phyloP scores from a whole-genome alignment of 1,140 invertebrate species.

The Aethina tumida region DNA sequence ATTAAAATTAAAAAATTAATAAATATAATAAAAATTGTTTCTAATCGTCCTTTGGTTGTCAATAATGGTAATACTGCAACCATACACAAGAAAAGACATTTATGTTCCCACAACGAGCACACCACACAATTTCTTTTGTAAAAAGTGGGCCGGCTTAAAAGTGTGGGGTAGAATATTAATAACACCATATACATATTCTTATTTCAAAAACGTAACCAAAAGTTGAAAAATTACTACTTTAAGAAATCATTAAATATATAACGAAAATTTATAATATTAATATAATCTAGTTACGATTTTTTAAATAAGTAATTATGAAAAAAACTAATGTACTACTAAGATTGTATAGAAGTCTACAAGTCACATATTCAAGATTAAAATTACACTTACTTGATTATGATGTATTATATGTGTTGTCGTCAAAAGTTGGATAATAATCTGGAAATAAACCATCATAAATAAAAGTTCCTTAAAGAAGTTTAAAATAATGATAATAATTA shows the following conservation, averaged over 20 bases:
- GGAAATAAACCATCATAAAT: slow-evolving; percentile 15
- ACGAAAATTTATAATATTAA: neutral
- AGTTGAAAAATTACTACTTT: neutral
- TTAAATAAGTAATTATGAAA: too few relatives aligned
- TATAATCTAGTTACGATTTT: slow-evolving; percentile 14
- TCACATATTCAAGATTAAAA: too few relatives aligned
- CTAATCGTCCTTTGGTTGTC: slow-evolving; percentile 23
- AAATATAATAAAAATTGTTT: slow-evolving; percentile 15
- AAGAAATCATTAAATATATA: neutral
- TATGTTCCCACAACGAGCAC: slow-evolving; percentile 26
- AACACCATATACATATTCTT: neutral
- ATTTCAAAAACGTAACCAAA: neutral
- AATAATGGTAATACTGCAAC: slow-evolving; percentile 12
- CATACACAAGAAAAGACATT: slow-evolving; percentile 25
- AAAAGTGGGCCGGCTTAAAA: slow-evolving; percentile 22
- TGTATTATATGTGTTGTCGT: too few relatives aligned
- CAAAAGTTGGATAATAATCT: too few relatives aligned
- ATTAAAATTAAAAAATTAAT: too few relatives aligned
- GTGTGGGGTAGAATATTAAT: slow-evolving; percentile 23
- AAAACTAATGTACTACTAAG: too few relatives aligned
- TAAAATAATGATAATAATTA: slow-evolving; percentile 4
- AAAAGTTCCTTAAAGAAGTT: slow-evolving; percentile 9
- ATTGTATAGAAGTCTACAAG: too few relatives aligned
- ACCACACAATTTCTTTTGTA: slow-evolving; percentile 18
- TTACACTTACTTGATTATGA: too few relatives aligned